Base-by-base conservation (phyloP, 2,888 invertebrate species). In the Macaria notata region DNA sequence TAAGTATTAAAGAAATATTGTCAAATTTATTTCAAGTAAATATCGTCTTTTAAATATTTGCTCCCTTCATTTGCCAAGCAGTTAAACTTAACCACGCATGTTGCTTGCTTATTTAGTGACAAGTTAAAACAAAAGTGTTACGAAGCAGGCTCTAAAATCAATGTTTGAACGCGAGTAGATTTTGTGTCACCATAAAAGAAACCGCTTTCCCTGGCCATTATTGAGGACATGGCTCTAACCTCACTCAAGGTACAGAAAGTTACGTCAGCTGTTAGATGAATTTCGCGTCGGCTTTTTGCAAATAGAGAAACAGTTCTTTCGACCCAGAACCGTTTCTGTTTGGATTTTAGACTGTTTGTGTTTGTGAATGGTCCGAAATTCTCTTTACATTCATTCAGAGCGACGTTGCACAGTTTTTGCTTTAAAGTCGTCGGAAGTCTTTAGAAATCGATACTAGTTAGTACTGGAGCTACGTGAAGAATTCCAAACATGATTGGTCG, bases 281-380 rank as follows among this genome's bases (percentile, higher is more conserved):
- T 73, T 76, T 77, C 72, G 77, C 70, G 62, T 58, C 62, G 62
- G 45, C 59, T 77, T 80, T 79, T 80, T 73, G 74, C 74, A 75
- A 76, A 77, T 71, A 75, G 71, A 66, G 65, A 71, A 78, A 79
- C 78, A 74, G 54, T 73, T 78, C 76, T 71, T 74, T 73, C 70
- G 74, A 73, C 75, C 76, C 61, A 73, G 70, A 75, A 70, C 51
- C 61, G 60, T 56, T 68, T 64, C 63, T 66, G 62, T 69, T 68
- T 61, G 48, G 19, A 19, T 19, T 19, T 19, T 19, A 19, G 19
- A 19, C 19, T 19, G 19, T 19, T 19, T 19, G 19, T 38, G 61
- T 62, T 61, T 61, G 64, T 67, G 63, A 62, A 59, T 57, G 51
- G 50, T 59, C 56, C 43, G n/a, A 50, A 30, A 38, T 44, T 30